These are phyloP conservation scores for Ochlodes sylvanus DNA, from an alignment of 2,888 invertebrate genomes.

Conservation along the genomic window DNA sequence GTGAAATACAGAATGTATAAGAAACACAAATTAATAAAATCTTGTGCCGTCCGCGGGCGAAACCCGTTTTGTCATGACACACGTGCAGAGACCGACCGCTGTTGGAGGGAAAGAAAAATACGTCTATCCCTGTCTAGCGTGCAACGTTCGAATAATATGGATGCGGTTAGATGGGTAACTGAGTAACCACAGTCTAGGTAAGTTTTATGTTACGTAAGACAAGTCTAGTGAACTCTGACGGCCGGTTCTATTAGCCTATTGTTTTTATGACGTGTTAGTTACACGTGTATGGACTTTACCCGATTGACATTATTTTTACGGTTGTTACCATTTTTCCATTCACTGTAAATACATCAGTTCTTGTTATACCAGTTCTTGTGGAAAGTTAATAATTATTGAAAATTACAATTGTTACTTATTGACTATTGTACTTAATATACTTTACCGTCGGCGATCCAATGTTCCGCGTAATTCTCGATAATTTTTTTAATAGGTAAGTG, in stretches of 20 bases:
- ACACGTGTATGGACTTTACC: slow-evolving; percentile 25
- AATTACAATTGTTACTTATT: neutral
- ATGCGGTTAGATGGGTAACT: slow-evolving; percentile 50
- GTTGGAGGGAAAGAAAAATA: slow-evolving; percentile 55
- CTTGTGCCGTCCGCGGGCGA: slow-evolving; percentile 70
- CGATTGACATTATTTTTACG: slow-evolving; percentile 4
- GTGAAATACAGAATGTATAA: slow-evolving; percentile 59
- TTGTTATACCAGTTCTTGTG: neutral
- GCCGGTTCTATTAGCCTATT: slow-evolving; percentile 46
- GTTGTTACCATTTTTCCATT: slow-evolving; percentile 15
- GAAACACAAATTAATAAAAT: slow-evolving; percentile 83
- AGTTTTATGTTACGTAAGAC: slow-evolving; percentile 50
- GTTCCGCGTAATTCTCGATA: no score
- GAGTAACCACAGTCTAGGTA: slow-evolving; percentile 47
- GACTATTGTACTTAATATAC: no score
- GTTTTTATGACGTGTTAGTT: slow-evolving; percentile 43
- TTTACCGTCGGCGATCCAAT: no score
- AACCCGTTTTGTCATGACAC: slow-evolving; percentile 78
- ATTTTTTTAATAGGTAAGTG: no score
- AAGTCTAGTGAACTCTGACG: slow-evolving; percentile 39
- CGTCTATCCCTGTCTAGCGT: slow-evolving; percentile 56
- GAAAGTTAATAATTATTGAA: slow-evolving; percentile 12
- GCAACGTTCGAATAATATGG: slow-evolving; percentile 64
- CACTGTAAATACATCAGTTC: neutral
- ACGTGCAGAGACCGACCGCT: slow-evolving; percentile 76